Conservation (phyloP, 2,797 vertebrate genomes). For the Varecia variegata region DNA sequence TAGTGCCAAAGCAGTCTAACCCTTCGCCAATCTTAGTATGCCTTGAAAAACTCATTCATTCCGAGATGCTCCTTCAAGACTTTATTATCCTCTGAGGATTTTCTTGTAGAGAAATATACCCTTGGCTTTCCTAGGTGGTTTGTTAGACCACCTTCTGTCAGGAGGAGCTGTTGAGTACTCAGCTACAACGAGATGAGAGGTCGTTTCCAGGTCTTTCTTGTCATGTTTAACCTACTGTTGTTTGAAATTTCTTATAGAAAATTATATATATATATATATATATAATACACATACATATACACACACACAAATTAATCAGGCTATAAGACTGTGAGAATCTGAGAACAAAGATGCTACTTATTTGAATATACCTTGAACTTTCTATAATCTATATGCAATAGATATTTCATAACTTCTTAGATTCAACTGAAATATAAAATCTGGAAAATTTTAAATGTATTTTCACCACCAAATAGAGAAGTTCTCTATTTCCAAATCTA, state of each 20-base stretch:
- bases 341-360: neutral
- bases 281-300: neutral
- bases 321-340: neutral
- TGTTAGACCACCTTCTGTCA: neutral
- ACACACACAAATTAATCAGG: neutral
- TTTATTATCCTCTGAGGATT: neutral
- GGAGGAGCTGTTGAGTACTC: neutral
- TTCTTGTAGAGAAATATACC: neutral
- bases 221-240: neutral
- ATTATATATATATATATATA: neutral
- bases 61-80: neutral
- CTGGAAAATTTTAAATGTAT: neutral
- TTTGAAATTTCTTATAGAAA: neutral
- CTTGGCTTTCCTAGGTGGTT: neutral
- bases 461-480: neutral
- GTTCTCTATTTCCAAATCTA: neutral
- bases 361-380: neutral
- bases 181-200: neutral
- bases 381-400: neutral
- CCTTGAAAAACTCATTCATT: neutral
- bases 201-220: neutral
- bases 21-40: neutral
- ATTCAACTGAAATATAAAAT: neutral
- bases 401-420: neutral
- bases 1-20: neutral